These are phyloP conservation scores for Gorsachius goisagi DNA, from an alignment of 2,113 vertebrate species.

Conservation along the genomic window DNA sequence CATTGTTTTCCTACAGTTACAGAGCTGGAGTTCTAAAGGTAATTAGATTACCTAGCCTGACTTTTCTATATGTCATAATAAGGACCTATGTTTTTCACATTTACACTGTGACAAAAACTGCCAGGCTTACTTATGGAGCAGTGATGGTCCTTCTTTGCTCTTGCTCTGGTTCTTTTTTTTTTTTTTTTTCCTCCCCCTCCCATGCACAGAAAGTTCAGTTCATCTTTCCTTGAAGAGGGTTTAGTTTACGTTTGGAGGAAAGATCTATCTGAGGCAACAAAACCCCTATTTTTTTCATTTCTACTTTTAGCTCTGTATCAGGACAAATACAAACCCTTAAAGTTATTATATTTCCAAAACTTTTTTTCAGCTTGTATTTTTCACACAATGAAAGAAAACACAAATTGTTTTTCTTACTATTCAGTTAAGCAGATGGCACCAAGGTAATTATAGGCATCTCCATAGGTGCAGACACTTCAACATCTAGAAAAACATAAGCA, in stretches of 20 bases:
- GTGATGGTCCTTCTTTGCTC: neutral
- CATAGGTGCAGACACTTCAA: neutral
- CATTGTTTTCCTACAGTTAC: neutral
- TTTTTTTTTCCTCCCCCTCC: neutral
- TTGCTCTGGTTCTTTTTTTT: neutral
- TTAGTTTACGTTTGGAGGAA: neutral
- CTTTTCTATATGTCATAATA: neutral
- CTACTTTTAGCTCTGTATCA: neutral
- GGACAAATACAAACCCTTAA: neutral
- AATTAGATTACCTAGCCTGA: neutral
- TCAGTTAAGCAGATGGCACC: neutral
- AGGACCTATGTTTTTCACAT: neutral
- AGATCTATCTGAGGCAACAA: neutral
- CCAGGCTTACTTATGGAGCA: neutral
- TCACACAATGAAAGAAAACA: neutral
- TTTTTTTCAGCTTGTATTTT: neutral
- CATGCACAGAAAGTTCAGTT: neutral
- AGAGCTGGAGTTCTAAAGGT: neutral
- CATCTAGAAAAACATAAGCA: neutral
- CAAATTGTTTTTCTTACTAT: neutral
- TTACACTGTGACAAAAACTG: neutral
- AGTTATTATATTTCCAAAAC: neutral
- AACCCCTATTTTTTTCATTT: neutral
- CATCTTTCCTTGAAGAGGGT: neutral
- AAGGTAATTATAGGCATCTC: neutral